Percentiles rank a stretch among this genome's conserved stretches.
phyloP scores from a whole-genome alignment of 2,797 vertebrate genomes.

The Lutjanus campechanus region DNA sequence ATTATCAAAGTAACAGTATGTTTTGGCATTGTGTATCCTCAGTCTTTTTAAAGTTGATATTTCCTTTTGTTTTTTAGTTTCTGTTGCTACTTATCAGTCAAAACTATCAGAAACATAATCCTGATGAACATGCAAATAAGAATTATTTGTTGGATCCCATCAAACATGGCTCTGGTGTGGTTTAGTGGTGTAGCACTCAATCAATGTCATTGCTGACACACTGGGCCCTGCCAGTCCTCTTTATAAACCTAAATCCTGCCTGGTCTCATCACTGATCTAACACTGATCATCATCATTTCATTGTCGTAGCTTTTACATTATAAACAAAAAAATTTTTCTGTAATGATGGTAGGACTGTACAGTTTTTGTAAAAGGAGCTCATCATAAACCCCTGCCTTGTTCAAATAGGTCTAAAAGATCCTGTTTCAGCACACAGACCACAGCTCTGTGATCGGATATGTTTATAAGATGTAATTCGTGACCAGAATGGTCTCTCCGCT shows the following conservation, averaged over 20 bases:
- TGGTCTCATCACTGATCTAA: slow-evolving; percentile 15
- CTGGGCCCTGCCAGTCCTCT: slow-evolving; percentile 10
- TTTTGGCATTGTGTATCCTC: too few species aligned
- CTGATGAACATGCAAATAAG: slow-evolving; percentile 12
- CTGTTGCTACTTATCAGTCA: slow-evolving; percentile 2
- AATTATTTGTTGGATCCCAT: slow-evolving; percentile 27
- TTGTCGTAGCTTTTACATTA: slow-evolving; percentile 45
- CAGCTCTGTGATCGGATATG: slow-evolving; percentile 70
- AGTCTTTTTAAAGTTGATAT: not conserved
- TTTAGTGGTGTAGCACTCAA: slow-evolving; percentile 6
- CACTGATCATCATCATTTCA: slow-evolving; percentile 31
- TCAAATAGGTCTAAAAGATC: slow-evolving; percentile 59
- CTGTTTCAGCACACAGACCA: slow-evolving; percentile 57
- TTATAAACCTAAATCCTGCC: slow-evolving; percentile 17
- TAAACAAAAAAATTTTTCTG: slow-evolving; percentile 68
- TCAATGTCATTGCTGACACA: not conserved
- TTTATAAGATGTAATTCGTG: slow-evolving; percentile 71
- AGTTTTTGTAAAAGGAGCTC: slow-evolving; percentile 31
- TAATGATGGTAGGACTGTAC: slow-evolving; percentile 28
- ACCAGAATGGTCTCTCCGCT: slow-evolving; percentile 60
- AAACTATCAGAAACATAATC: slow-evolving; percentile 10
- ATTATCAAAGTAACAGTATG: too few species aligned
- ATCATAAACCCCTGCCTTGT: slow-evolving; percentile 54
- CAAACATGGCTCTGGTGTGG: slow-evolving; percentile 6
- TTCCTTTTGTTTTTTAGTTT: slow-evolving; percentile 8